phyloP scores from a whole-genome alignment of 1,140 invertebrate species.

The Caenorhabditis tropicalis region DNA sequence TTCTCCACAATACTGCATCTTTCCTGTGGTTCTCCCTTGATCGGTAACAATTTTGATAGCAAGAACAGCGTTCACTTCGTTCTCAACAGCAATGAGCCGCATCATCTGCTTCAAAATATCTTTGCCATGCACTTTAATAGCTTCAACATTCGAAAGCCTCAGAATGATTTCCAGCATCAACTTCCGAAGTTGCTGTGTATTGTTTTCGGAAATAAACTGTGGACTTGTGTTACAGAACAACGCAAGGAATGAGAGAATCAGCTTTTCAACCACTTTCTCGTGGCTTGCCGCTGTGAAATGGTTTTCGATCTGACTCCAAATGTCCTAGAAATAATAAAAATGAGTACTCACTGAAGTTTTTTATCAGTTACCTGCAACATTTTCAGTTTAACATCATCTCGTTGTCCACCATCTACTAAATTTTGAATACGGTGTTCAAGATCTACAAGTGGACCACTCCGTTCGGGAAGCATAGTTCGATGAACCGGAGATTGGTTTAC shows the following conservation, averaged over 20 bases:
- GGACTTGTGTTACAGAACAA: slow-evolving; percentile 48
- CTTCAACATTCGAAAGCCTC: slow-evolving; percentile 20
- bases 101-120: slow-evolving; percentile 41
- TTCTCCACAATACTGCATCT: not conserved
- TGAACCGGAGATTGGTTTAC: not conserved
- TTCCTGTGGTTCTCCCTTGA: slow-evolving; percentile 35
- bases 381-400: slow-evolving; percentile 48
- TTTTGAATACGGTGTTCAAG: slow-evolving; percentile 9
- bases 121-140: slow-evolving; percentile 44
- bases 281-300: not conserved
- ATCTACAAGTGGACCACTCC: not conserved
- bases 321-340: slow-evolving; percentile 28
- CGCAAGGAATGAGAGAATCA: slow-evolving; percentile 35
- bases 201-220: slow-evolving; percentile 56
- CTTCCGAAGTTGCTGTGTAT: slow-evolving; percentile 50
- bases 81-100: slow-evolving; percentile 44
- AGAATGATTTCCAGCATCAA: slow-evolving; percentile 53
- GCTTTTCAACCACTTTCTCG: slow-evolving; percentile 31
- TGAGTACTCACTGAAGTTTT: not conserved
- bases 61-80: slow-evolving; percentile 53
- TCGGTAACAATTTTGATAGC: slow-evolving; percentile 53
- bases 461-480: not conserved
- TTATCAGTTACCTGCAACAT: slow-evolving; percentile 3
- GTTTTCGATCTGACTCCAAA: slow-evolving; percentile 29
- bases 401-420: not conserved